Evolutionary conservation across 2,888 invertebrate species (phyloP), one percentile per base, ranked within the genome.

Genomic region (Tillus elongatus): DNA sequence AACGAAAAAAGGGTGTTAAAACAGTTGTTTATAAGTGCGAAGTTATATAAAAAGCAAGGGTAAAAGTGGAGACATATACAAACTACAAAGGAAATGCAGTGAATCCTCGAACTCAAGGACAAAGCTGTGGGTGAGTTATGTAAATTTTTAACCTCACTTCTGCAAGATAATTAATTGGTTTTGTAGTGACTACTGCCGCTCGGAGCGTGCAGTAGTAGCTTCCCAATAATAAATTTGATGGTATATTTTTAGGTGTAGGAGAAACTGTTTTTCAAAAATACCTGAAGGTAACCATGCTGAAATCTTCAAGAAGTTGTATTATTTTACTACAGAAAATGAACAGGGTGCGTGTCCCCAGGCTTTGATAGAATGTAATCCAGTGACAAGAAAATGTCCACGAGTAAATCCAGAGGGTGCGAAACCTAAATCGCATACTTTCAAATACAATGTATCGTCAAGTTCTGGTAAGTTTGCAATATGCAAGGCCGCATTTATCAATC

Each of bases 51-150:
- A 29, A 29, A 29, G 30, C 30, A 29, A 29, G 30, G 11, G 9
- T 29, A 10, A 29, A 29, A 29, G 30, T 4, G 12, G 12, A 29
- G n/a, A 10, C 4, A 29, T 29, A 29, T 19, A 6, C 6, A 6
- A 29, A 8, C n/a, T 33, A 33, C 19, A 33, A 33, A 33, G 33
- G 33, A 33, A 33, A 16, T n/a, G 19, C 13, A 16, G 19, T 33
- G n/a, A 4, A 19, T 16, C 15, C 33, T 33, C 15, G 19, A 33
- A 13, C 10, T 6, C 33, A 16, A 33, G 30, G 30, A n/a, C 9
- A 11, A 8, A 11, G n/a, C n/a, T 10, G 30, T 11, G 11, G 11
- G 30, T 29, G n/a, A 29, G 30, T 29, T n/a, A 11, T 10, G 6
- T 10, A 29, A 6, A 9, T 29, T 10, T 29, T 29, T 29, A 11